These are phyloP conservation scores for Cantharis rufa DNA, from an alignment of 2,888 invertebrate species.

Conservation along the genomic window DNA sequence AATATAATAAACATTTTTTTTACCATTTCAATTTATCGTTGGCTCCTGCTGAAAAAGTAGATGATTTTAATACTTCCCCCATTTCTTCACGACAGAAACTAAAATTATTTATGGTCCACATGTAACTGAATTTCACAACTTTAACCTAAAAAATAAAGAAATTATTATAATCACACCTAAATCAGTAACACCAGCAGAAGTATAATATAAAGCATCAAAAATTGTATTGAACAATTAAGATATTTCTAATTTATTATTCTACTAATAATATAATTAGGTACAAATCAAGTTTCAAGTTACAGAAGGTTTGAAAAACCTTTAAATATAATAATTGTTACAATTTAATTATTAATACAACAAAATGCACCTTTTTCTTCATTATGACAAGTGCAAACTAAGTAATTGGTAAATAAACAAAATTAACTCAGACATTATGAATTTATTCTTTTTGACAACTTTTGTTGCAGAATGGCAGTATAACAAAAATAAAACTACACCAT, in stretches of 20 bases:
- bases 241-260: not conserved
- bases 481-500: not conserved
- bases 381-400: not conserved
- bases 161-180: not conserved
- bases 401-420: not conserved
- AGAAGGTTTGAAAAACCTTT: not conserved
- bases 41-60: conserved; percentile 98
- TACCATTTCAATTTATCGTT: conserved; percentile 99
- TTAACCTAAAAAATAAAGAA: conserved; percentile 84
- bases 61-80: conserved; percentile 99
- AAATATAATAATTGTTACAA: no score
- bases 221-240: not conserved
- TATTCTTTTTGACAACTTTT: not conserved
- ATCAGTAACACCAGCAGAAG: not conserved
- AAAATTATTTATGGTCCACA: conserved; percentile 99
- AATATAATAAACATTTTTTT: conserved; percentile 36
- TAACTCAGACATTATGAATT: not conserved
- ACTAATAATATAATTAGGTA: not conserved
- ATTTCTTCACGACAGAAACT: conserved; percentile 99
- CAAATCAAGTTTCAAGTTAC: not conserved
- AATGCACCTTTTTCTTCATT: not conserved
- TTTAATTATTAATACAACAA: not conserved
- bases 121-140: conserved; percentile 99
- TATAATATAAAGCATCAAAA: not conserved
- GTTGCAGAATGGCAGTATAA: not conserved